phyloP scores from a whole-genome alignment of 2,888 invertebrate species.

The Argyresthia goedartella region DNA sequence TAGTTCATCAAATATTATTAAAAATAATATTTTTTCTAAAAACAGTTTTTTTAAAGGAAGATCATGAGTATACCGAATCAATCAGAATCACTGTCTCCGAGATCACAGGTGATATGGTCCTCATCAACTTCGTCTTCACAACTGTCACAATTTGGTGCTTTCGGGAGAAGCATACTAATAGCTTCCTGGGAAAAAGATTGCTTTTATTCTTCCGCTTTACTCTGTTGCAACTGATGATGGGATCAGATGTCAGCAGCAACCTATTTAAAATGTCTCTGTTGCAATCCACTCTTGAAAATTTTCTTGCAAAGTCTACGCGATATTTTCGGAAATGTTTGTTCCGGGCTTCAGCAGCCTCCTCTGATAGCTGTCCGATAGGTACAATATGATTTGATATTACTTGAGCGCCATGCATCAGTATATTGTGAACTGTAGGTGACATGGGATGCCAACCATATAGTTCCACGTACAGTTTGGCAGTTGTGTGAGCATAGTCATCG shows the following conservation, averaged over 20 bases:
- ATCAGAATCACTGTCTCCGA: no score
- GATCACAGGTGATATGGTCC: no score
- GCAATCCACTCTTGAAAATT: not conserved
- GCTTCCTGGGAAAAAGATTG: not conserved
- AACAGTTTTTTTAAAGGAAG: no score
- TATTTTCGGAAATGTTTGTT: slow-evolving; percentile 9
- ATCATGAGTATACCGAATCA: no score
- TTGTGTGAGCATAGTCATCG: no score
- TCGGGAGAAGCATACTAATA: no score
- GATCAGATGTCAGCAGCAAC: not conserved
- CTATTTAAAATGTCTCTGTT: not conserved
- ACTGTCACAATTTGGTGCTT: no score
- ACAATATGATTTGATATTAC: slow-evolving; percentile 16
- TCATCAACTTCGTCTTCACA: no score
- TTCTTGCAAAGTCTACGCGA: not conserved
- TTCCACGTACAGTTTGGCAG: no score
- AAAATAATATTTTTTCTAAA: no score
- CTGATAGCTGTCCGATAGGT: slow-evolving; percentile 18
- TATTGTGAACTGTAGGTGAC: slow-evolving; percentile 20
- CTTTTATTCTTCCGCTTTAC: not conserved
- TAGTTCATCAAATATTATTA: no score
- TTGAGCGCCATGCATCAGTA: slow-evolving; percentile 16
- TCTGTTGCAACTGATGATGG: not conserved
- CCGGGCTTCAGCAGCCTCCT: slow-evolving; percentile 14
- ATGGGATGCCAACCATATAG: slow-evolving; percentile 20